Conservation (phyloP, 2,797 vertebrate species). For the Gambusia yucatana region DNA sequence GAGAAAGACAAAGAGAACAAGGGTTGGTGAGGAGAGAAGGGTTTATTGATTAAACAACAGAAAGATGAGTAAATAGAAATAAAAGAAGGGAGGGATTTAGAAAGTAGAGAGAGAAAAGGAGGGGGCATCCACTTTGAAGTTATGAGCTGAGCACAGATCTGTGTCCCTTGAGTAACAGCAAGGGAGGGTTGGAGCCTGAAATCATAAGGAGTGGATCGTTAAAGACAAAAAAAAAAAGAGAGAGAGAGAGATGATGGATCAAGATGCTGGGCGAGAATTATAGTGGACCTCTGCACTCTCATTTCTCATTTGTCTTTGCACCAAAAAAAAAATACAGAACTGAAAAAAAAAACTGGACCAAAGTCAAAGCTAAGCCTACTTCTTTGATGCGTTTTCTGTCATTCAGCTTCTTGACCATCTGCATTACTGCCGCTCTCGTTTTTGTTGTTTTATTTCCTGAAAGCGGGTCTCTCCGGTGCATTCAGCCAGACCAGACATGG, state of each 20-base stretch:
- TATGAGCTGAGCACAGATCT: conserved; percentile 46
- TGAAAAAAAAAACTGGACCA: neutral
- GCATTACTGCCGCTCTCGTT: conserved; percentile 14
- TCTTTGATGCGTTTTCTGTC: conserved; percentile 35
- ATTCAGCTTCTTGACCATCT: conserved; percentile 23
- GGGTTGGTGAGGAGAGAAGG: conserved; percentile 7
- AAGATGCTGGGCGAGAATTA: conserved; percentile 32
- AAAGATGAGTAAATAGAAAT: conserved; percentile 57
- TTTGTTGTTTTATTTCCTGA: conserved; percentile 12
- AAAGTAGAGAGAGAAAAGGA: conserved; percentile 39
- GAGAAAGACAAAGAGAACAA: conserved; percentile 21
- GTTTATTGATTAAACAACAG: conserved; percentile 64
- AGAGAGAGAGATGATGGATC: conserved; percentile 54
- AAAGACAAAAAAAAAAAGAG: conserved; percentile 19
- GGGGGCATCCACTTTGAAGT: conserved; percentile 63
- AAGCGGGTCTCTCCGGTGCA: conserved; percentile 13
- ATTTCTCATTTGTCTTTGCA: conserved; percentile 24
- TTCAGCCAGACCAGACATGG: conserved; percentile 24
- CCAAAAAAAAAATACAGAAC: conserved; percentile 10
- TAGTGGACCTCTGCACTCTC: conserved; percentile 19
- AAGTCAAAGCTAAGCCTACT: conserved; percentile 11
- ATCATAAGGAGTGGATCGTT: conserved; percentile 41
- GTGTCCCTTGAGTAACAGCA: conserved; percentile 42
- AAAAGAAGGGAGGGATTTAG: conserved; percentile 47
- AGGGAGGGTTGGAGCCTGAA: conserved; percentile 38